Percentiles rank a stretch among this genome's conserved stretches.
Evolutionary conservation across 2,888 invertebrate species (phyloP).

Genomic region (Lamellibrachia columna): DNA sequence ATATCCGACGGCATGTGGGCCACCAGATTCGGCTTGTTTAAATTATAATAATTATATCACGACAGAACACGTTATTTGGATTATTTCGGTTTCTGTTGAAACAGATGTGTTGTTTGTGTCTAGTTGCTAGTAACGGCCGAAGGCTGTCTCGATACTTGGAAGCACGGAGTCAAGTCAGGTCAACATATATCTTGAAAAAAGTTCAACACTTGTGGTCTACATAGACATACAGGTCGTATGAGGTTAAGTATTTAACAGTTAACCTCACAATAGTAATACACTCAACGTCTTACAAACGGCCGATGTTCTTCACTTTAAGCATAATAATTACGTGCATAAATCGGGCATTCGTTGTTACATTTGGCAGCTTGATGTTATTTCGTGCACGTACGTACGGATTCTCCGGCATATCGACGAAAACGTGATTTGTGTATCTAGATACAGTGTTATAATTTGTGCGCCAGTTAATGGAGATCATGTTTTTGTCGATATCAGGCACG

Average conservation of each 20-base stretch:
- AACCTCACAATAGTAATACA: neutral
- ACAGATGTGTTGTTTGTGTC: neutral
- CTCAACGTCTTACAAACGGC: neutral
- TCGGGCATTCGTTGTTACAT: neutral
- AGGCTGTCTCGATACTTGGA: neutral
- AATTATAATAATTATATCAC: no score
- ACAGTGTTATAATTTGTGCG: slow-evolving; percentile 16
- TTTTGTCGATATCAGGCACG: neutral
- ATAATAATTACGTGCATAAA: no score
- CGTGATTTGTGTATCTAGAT: neutral
- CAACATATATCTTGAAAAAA: neutral
- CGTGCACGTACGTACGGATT: neutral
- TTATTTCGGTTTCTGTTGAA: neutral
- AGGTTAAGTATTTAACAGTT: neutral
- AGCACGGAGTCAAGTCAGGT: neutral
- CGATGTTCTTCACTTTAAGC: no score
- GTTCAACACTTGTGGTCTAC: neutral
- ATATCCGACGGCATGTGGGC: neutral
- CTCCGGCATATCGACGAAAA: neutral
- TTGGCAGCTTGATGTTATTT: neutral
- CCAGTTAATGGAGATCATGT: neutral
- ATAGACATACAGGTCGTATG: neutral
- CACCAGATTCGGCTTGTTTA: neutral
- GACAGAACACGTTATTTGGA: neutral
- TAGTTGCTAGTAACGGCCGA: neutral